These are phyloP conservation scores for Euspilapteryx auroguttella DNA, from an alignment of 2,888 invertebrate species.

Conservation along the genomic window DNA sequence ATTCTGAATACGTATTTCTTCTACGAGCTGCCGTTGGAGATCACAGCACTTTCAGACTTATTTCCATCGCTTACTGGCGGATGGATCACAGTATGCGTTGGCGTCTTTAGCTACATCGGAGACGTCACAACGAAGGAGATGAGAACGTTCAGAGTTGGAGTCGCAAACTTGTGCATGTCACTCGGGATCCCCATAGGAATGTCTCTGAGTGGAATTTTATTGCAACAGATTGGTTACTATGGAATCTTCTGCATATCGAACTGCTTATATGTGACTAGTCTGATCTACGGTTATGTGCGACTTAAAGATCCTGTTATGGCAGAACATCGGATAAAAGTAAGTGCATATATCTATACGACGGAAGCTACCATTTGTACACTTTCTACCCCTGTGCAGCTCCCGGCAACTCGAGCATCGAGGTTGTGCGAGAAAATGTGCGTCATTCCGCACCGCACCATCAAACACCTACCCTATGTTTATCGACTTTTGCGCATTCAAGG, in stretches of 20 bases:
- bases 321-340: slow-evolving; percentile 34
- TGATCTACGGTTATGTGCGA: slow-evolving; percentile 49
- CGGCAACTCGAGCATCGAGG: no score
- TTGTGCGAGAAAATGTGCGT: no score
- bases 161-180: slow-evolving; percentile 64
- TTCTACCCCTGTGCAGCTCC: no score
- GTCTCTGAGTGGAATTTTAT: slow-evolving; percentile 56
- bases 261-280: slow-evolving; percentile 50
- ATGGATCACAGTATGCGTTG: slow-evolving; percentile 62
- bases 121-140: slow-evolving; percentile 62
- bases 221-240: slow-evolving; percentile 51
- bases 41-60: slow-evolving; percentile 56
- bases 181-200: slow-evolving; percentile 64
- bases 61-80: slow-evolving; percentile 61
- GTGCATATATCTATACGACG: no score
- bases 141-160: slow-evolving; percentile 65
- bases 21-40: slow-evolving; percentile 59
- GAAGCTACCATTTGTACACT: no score
- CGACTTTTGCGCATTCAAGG: no score
- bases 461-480: no score
- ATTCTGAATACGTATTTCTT: slow-evolving; percentile 61
- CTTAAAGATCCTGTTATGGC: slow-evolving; percentile 44
- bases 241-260: slow-evolving; percentile 53
- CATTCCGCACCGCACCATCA: no score
- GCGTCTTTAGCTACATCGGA: slow-evolving; percentile 66